Conservation (phyloP, 2,888 invertebrate genomes). For the Drosophila anceps region DNA sequence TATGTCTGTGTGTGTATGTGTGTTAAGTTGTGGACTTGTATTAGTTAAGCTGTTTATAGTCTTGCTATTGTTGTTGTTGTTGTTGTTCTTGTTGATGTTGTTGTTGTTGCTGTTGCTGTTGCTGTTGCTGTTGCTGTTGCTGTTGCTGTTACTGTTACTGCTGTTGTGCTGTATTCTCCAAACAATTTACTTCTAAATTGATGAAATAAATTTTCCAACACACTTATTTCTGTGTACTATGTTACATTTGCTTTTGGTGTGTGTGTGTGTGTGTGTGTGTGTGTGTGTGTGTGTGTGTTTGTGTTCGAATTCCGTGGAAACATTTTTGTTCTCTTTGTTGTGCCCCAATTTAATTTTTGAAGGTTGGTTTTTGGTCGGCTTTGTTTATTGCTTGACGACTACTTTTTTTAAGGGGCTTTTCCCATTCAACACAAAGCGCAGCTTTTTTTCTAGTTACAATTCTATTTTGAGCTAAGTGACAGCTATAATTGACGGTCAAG, state of each 20-base stretch:
- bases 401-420: conserved; percentile 2
- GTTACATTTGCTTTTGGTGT: conserved; percentile 36
- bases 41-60: conserved; percentile 72
- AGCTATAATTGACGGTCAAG: conserved; percentile 3
- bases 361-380: not conserved
- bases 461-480: not conserved
- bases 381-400: conserved; percentile 6
- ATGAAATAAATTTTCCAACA: conserved; percentile 85
- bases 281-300: conserved; percentile 1
- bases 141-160: conserved; percentile 31
- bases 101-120: conserved; percentile 28
- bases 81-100: too few relatives aligned
- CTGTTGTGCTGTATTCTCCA: conserved; percentile 75
- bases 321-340: conserved; percentile 11
- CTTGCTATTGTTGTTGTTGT: conserved; percentile 26
- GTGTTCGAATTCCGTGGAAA: conserved; percentile 21
- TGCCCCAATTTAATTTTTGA: conserved; percentile 20
- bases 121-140: conserved; percentile 16
- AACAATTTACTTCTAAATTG: conserved; percentile 85
- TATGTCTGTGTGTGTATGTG: conserved; percentile 18
- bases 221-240: conserved; percentile 75
- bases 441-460: not conserved
- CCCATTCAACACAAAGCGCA: not conserved
- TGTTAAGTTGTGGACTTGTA: conserved; percentile 36
- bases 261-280: not conserved